phyloP scores from a whole-genome alignment of 2,888 invertebrate genomes.

The Adineta ricciae region DNA sequence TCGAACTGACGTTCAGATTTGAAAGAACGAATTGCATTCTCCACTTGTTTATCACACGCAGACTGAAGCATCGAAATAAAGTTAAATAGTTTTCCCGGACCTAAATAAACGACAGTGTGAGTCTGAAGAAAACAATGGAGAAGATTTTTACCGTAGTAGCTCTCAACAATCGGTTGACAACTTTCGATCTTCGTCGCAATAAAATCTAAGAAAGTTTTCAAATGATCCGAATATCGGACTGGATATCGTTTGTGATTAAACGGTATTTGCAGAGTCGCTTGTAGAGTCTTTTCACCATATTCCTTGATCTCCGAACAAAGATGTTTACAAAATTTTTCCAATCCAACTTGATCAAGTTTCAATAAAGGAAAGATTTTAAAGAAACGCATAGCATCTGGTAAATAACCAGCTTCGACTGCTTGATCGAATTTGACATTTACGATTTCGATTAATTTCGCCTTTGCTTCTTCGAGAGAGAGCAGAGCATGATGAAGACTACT shows the following conservation, averaged over 20 bases:
- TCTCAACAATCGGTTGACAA: constrained; percentile 77
- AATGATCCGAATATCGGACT: constrained; percentile 72
- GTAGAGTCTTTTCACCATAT: constrained; percentile 8
- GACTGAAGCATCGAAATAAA: constrained; percentile 60
- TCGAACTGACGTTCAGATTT: constrained; percentile 59
- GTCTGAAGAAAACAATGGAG: not conserved
- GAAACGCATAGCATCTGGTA: constrained; percentile 79
- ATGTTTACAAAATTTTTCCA: constrained; percentile 74
- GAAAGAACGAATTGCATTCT: constrained; percentile 62
- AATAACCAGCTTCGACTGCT: constrained; percentile 74
- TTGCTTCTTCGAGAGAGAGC: constrained; percentile 65
- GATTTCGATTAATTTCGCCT: constrained; percentile 61
- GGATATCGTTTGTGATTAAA: constrained; percentile 38
- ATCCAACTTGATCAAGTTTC: constrained; percentile 77
- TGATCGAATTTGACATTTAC: constrained; percentile 69
- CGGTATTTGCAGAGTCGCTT: not conserved
- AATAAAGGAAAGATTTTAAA: constrained; percentile 92
- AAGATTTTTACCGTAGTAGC: constrained; percentile 63
- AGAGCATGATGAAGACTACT: constrained; percentile 64
- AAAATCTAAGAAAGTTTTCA: constrained; percentile 72
- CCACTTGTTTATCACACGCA: constrained; percentile 61
- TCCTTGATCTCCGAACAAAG: constrained; percentile 63
- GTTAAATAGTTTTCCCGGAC: constrained; percentile 62
- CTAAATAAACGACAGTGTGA: constrained; percentile 41
- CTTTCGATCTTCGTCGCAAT: constrained; percentile 72